phyloP scores from a whole-genome alignment of 2,797 vertebrate genomes.

The Rhinatrema bivittatum region DNA sequence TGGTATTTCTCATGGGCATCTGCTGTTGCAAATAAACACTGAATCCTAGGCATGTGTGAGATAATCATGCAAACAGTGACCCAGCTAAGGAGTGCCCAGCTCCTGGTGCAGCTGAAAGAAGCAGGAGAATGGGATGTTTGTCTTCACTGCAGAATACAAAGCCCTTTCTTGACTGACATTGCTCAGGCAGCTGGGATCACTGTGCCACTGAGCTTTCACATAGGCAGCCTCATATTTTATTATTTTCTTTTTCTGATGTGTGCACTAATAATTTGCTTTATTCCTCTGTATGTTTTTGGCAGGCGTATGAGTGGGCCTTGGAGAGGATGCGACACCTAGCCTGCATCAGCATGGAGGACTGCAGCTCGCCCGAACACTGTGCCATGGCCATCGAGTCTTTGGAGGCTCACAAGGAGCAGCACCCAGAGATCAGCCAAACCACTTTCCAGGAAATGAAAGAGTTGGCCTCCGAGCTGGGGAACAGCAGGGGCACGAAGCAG shows the following conservation, averaged over 20 bases:
- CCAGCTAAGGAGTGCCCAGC: too few relatives aligned
- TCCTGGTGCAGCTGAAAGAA: too few relatives aligned
- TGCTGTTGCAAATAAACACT: too few relatives aligned
- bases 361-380: slow-evolving; percentile 54
- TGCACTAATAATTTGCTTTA: too few relatives aligned
- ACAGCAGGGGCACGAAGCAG: slow-evolving; percentile 71
- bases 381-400: slow-evolving; percentile 58
- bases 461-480: slow-evolving; percentile 70
- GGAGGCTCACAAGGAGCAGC: slow-evolving; percentile 67
- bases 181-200: too few relatives aligned
- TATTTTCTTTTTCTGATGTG: too few relatives aligned
- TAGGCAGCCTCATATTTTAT: slow-evolving; percentile 3
- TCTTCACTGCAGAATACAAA: not conserved
- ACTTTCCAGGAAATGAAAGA: slow-evolving; percentile 82
- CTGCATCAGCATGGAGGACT: slow-evolving; percentile 73
- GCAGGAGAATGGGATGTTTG: not conserved
- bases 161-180: not conserved
- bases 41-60: too few relatives aligned
- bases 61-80: too few relatives aligned
- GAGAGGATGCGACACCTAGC: slow-evolving; percentile 78
- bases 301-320: slow-evolving; percentile 78
- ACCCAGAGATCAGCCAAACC: slow-evolving; percentile 63
- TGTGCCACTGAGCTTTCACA: slow-evolving; percentile 26
- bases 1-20: too few relatives aligned
- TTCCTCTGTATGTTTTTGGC: slow-evolving; percentile 18